phyloP scores from a whole-genome alignment of 2,888 invertebrate genomes.

The Sialis lutaria region DNA sequence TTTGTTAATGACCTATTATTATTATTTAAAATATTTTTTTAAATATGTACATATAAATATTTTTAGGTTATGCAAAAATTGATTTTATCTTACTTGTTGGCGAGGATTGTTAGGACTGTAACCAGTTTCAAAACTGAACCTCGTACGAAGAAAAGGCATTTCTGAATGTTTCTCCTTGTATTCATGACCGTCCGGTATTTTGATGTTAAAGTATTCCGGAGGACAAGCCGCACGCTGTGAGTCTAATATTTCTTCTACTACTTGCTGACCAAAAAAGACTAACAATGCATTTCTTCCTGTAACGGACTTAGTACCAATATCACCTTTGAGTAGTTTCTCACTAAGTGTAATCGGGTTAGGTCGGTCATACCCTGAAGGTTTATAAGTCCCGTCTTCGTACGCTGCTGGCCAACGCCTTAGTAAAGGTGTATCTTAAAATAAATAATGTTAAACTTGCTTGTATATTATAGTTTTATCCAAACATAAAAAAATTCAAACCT shows the following conservation, averaged over 20 bases:
- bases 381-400: constrained; percentile 36
- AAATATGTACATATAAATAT: not conserved
- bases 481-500: constrained; percentile 14
- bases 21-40: not conserved
- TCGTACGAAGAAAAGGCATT: constrained; percentile 33
- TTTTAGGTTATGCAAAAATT: not conserved
- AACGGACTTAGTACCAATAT: constrained; percentile 22
- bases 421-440: constrained; percentile 28
- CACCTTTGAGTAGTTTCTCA: constrained; percentile 26
- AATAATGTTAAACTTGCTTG: not conserved
- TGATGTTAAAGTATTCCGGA: constrained; percentile 38
- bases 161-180: constrained; percentile 18
- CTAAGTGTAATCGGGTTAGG: constrained; percentile 35
- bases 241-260: constrained; percentile 42
- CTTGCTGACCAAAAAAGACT: constrained; percentile 43
- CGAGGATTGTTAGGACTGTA: constrained; percentile 38
- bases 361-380: constrained; percentile 27
- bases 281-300: constrained; percentile 35
- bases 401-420: constrained; percentile 32
- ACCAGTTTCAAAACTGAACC: constrained; percentile 35
- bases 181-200: constrained; percentile 27
- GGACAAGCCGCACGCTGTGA: constrained; percentile 40
- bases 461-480: not conserved
- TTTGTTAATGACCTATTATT: not conserved
- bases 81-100: constrained; percentile 29